phyloP scores from a whole-genome alignment of 2,888 invertebrate species.

The Thymelicus acteon region DNA sequence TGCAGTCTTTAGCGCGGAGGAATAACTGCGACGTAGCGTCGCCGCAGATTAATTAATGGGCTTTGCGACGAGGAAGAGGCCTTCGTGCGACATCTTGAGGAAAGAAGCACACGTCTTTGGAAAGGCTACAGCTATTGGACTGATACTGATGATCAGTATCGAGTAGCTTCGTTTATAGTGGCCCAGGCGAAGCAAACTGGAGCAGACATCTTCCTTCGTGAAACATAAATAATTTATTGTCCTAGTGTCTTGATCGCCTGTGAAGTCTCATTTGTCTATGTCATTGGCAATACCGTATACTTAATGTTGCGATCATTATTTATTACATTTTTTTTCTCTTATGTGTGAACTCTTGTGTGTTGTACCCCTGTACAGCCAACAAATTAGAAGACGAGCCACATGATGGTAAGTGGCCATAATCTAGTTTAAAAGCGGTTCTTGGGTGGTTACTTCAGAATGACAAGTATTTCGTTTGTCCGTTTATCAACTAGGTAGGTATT shows the following conservation, averaged over 20 bases:
- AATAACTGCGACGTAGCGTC: conserved; percentile 10
- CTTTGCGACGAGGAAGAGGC: conserved; percentile 1
- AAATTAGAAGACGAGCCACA: too few species aligned
- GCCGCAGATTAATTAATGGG: conserved; percentile 8
- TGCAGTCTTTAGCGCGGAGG: neutral
- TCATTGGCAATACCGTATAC: neutral
- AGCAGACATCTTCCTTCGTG: neutral
- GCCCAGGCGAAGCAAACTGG: neutral
- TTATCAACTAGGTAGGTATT: too few species aligned
- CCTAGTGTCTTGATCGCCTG: neutral
- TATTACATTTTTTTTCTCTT: too few species aligned
- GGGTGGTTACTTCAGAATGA: too few species aligned
- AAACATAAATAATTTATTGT: neutral
- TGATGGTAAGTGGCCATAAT: too few species aligned
- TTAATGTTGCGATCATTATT: too few species aligned
- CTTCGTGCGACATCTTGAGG: neutral
- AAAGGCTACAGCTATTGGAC: neutral
- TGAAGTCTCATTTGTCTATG: neutral
- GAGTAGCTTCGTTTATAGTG: too few species aligned
- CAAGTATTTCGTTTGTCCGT: too few species aligned
- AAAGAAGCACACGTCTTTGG: neutral
- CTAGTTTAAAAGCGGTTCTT: too few species aligned
- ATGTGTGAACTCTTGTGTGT: too few species aligned
- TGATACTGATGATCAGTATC: too few species aligned
- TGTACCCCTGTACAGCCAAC: too few species aligned